Conservation (phyloP, 2,113 vertebrate genomes). For the Clarias macrocephalus region DNA sequence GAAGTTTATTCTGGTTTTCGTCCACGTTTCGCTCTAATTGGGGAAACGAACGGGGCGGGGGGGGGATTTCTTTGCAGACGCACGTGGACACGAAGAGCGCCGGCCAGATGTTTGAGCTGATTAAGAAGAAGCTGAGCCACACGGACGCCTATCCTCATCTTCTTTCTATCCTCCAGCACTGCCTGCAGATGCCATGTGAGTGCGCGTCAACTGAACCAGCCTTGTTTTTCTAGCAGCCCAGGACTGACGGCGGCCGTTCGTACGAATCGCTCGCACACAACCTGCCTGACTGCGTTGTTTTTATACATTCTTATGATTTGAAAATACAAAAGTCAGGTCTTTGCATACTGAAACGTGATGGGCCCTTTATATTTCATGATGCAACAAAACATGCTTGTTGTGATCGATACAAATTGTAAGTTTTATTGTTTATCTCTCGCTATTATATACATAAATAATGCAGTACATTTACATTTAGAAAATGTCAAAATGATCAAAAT, state of each 20-base stretch:
- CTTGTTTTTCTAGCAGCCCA: not conserved
- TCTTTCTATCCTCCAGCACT: constrained; percentile 93
- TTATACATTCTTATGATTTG: not conserved
- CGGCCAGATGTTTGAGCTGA: constrained; percentile 92
- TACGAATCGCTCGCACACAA: not conserved
- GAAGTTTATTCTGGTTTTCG: not conserved
- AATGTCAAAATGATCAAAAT: not conserved
- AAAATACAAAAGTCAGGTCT: not conserved
- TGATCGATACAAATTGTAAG: not conserved
- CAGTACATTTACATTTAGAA: not conserved
- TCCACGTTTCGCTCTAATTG: not conserved
- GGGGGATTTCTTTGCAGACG: constrained; percentile 65
- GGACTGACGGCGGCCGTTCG: not conserved
- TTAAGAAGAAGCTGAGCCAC: constrained; percentile 93
- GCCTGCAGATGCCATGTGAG: constrained; percentile 95
- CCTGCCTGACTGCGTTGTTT: not conserved
- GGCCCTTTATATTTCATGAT: not conserved
- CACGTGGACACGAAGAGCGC: constrained; percentile 97
- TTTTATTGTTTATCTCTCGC: not conserved
- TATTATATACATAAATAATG: not conserved
- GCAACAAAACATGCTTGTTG: not conserved
- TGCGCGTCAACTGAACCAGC: constrained; percentile 42
- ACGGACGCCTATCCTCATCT: constrained; percentile 94
- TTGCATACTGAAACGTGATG: not conserved
- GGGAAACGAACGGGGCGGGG: not conserved